Evolutionary conservation across 2,113 vertebrate species (phyloP), one percentile per base, ranked within the genome.

Genomic region (Thalassarche chlororhynchos): DNA sequence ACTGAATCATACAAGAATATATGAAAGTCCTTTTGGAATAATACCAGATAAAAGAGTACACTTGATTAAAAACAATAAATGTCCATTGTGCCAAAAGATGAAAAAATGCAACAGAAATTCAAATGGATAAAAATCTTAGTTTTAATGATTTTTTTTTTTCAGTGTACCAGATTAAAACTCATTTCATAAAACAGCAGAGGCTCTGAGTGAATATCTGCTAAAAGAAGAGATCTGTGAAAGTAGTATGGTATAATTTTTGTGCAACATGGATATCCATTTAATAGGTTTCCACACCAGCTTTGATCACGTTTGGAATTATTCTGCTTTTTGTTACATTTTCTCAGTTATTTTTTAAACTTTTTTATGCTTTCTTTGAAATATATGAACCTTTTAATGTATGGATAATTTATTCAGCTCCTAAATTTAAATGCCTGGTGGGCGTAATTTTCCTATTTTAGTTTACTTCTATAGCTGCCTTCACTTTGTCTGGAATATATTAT

Each of bases 321-420:
- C 93, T 97, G 74, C 84, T 98, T 98, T 98, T 96, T 98, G 93
- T 94, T 98, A 96, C 95, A 97, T 97, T 98, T 97, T 96, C 80
- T 94, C 61, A 68, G 70, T 94, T 96, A 94, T 97, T 97, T 97
- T 98, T 97, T 82, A 68, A 98, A 96, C 79, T 86, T 96, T 97
- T 94, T 94, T 14, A 96, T 98, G 88, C 95, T 97, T 97, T 97
- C 95, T 98, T 97, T 97, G 95, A 97, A 98, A 97, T 97, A 98
- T 96, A 95, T 75, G 97, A 98, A 95, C 79, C 93, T 97, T 98
- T 98, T 98, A 98, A 98, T 98, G 96, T 98, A 97, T 95, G 93
- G 98, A 96, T 98, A 98, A 98, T 98, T 98, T 98, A 98, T 98
- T 98, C 98, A 97, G 93, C 88, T 97, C 87, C 97, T 98, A 97